Conservation (phyloP, 2,888 invertebrate species). For the Melieria picta region DNA sequence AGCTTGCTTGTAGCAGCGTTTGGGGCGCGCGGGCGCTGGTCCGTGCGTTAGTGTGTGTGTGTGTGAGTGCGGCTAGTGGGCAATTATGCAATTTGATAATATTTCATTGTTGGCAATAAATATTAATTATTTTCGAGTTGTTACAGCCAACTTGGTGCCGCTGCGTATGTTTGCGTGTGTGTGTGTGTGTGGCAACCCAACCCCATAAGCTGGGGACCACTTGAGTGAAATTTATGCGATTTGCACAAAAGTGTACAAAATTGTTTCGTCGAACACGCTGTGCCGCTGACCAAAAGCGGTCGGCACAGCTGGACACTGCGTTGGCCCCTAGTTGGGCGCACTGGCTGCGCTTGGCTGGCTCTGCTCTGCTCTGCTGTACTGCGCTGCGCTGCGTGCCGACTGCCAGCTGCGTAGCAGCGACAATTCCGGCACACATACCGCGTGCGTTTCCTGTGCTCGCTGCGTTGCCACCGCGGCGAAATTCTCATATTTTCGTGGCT, state of each 20-base stretch:
- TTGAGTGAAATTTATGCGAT: constrained; percentile 36
- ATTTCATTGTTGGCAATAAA: constrained; percentile 46
- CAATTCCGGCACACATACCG: too few species aligned
- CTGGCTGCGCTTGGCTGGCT: background rate
- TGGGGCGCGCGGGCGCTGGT: background rate
- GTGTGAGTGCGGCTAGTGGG: constrained; percentile 14
- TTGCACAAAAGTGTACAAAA: constrained; percentile 16
- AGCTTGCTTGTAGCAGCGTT: too few species aligned
- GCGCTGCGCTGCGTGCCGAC: too few species aligned
- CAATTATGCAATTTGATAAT: constrained; percentile 48
- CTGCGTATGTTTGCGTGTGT: background rate
- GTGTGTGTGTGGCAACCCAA: background rate
- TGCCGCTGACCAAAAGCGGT: constrained; percentile 3
- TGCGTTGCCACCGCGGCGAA: too few species aligned
- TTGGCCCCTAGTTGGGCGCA: background rate
- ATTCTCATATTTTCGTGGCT: background rate
- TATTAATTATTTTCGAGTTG: constrained; percentile 46
- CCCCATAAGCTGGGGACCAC: background rate
- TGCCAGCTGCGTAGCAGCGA: too few species aligned
- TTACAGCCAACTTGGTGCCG: constrained; percentile 17
- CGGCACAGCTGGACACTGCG: background rate
- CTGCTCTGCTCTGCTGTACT: background rate
- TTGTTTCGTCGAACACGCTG: constrained; percentile 9
- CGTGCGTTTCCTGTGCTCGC: too few species aligned
- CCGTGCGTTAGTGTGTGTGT: constrained; percentile 5